A percentile compares a stretch with the other conserved stretches of the same genome.
Conservation (phyloP, 2,113 vertebrate species). For the Daubentonia madagascariensis region DNA sequence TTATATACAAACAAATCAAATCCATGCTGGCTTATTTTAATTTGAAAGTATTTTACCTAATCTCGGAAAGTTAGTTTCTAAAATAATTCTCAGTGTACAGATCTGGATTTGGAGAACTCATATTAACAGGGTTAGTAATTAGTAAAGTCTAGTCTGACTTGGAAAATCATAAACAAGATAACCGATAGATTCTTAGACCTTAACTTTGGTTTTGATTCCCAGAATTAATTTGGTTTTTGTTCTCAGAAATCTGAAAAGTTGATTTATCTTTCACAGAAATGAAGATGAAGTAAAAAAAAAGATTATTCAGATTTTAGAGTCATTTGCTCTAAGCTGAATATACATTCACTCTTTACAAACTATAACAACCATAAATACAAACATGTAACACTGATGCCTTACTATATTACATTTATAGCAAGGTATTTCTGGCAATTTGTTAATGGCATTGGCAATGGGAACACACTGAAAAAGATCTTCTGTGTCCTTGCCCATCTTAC, state of each 20-base stretch:
- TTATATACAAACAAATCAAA: slow-evolving; percentile 16
- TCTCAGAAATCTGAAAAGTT: slow-evolving; percentile 25
- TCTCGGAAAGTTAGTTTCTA: neutral
- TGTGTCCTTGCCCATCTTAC: neutral
- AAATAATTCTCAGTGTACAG: slow-evolving; percentile 13
- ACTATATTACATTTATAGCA: neutral
- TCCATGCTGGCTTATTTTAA: slow-evolving; percentile 1
- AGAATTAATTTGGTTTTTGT: slow-evolving; percentile 1
- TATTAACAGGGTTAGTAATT: neutral
- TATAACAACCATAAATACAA: neutral
- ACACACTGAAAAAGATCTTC: neutral
- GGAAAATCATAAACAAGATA: slow-evolving; percentile 4
- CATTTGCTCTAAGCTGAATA: neutral
- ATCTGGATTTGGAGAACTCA: slow-evolving; percentile 24
- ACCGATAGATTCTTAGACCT: neutral
- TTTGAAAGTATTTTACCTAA: slow-evolving; percentile 15
- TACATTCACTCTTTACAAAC: neutral
- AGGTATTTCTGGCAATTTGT: neutral
- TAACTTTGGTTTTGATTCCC: neutral
- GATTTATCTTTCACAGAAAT: slow-evolving; percentile 1
- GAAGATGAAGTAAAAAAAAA: slow-evolving; percentile 6
- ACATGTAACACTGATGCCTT: neutral
- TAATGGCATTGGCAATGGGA: neutral
- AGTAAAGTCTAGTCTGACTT: neutral
- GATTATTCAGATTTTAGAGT: neutral